Base-by-base conservation (phyloP, 1,140 invertebrate species). In the Formica exsecta region DNA sequence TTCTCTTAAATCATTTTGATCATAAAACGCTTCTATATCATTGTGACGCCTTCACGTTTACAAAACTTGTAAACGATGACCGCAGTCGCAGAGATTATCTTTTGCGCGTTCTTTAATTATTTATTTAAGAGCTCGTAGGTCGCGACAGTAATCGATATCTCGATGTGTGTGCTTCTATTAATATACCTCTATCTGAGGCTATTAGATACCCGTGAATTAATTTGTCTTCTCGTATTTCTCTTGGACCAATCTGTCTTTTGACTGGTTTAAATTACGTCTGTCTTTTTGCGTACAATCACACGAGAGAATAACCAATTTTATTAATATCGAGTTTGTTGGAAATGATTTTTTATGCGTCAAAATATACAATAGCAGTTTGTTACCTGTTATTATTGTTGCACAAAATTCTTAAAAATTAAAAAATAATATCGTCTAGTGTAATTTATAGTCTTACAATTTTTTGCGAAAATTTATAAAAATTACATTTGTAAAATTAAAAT, bases 181-280 rank as follows among this genome's bases (percentile, higher is more conserved):
- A 38, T 36, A 36, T 25, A 19, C 13, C 29, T 51, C n/a, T 25
- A 68, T 57, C 13, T 22, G 8, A 51, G 8, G 41, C 25, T 71
- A 59, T 44, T 44, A 61, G 57, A 73, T 44, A 74, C n/a, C 36
- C n/a, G 7, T 32, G 29, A 59, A 74, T 73, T 32, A 73, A 83
- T 83, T 61, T 83, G 38, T 59, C 54, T 61, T 59, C 79, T 74
- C 57, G 54, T 32, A 16, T 70, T 80, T 59, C 77, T 80, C 7
- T 54, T n/a, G 22, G 32, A n/a, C 25, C 36, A 57, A n/a, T 83
- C 57, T 48, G 32, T 73, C 68, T 61, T 2, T 22, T 2, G 59
- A 44, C 29, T 13, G 13, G n/a, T 7, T 83, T 74, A 25, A 73
- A 44, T 73, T 61, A 61, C 38, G n/a, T 22, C 44, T 81, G 19